Conservation (phyloP, 2,888 invertebrate genomes). For the Allygus modestus region DNA sequence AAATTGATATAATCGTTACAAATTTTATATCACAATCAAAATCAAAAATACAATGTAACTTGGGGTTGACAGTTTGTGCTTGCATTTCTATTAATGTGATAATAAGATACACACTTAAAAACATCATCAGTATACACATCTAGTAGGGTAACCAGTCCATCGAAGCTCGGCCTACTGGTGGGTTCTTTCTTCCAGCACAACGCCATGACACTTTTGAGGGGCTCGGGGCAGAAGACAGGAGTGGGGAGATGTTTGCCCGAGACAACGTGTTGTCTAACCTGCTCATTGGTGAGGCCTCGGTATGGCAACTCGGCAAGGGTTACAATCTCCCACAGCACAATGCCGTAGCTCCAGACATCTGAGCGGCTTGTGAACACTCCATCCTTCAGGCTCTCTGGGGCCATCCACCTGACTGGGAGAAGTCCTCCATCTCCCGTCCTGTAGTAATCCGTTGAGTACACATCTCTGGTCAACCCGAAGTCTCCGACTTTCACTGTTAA, state of each 20-base stretch:
- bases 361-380: conserved; percentile 82
- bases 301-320: conserved; percentile 88
- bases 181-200: conserved; percentile 83
- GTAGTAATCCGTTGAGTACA: conserved; percentile 97
- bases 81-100: conserved; percentile 71
- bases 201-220: conserved; percentile 81
- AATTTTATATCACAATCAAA: no score
- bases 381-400: conserved; percentile 83
- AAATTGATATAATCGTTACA: no score
- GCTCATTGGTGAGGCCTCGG: conserved; percentile 82
- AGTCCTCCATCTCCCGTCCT: conserved; percentile 81
- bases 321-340: conserved; percentile 88
- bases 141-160: conserved; percentile 78
- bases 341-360: conserved; percentile 84
- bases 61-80: conserved; percentile 6
- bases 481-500: conserved; percentile 95
- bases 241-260: conserved; percentile 78
- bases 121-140: conserved; percentile 78
- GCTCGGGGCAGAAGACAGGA: conserved; percentile 82
- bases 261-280: conserved; percentile 79
- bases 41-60: conserved; percentile 18
- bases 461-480: conserved; percentile 96
- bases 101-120: conserved; percentile 80
- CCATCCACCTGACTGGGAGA: conserved; percentile 84
- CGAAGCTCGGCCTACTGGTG: conserved; percentile 81